A percentile compares a stretch with the other conserved stretches of the same genome.
Evolutionary conservation across 1,140 invertebrate species (phyloP).

Genomic region (Diabrotica undecimpunctata): DNA sequence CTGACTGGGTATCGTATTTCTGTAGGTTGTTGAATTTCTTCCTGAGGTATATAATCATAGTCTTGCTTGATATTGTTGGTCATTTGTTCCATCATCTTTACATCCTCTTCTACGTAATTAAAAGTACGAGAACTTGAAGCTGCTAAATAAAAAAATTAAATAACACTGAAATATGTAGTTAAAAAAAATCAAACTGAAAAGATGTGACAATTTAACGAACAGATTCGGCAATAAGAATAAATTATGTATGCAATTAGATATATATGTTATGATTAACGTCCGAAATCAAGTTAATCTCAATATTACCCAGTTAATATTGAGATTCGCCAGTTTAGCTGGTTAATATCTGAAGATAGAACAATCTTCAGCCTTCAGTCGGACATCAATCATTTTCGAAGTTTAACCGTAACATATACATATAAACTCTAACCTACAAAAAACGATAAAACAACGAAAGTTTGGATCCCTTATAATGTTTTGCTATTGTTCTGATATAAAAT

Average conservation of each 20-base stretch:
- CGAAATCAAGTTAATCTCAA: too few relatives aligned
- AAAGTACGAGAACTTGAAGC: constrained; percentile 43
- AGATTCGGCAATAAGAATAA: background rate
- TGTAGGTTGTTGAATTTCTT: constrained; percentile 38
- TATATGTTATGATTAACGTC: too few relatives aligned
- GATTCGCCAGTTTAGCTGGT: too few relatives aligned
- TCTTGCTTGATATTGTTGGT: constrained; percentile 40
- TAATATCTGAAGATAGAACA: too few relatives aligned
- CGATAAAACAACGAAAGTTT: too few relatives aligned
- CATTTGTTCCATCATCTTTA: constrained; percentile 49
- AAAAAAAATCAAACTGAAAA: constrained; percentile 3
- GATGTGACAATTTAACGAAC: background rate
- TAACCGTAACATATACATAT: too few relatives aligned
- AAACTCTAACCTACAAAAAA: too few relatives aligned
- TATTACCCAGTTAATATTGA: too few relatives aligned
- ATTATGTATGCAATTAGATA: background rate
- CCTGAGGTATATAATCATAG: constrained; percentile 22
- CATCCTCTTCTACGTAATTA: constrained; percentile 51
- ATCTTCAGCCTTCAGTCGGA: too few relatives aligned
- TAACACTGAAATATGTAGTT: background rate
- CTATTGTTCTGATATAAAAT: too few relatives aligned
- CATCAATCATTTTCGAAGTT: too few relatives aligned
- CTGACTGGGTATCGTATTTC: constrained; percentile 57
- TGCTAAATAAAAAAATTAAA: constrained; percentile 12
- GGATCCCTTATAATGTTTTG: too few relatives aligned